Conservation (phyloP, 2,797 vertebrate genomes). For the Lemur catta region DNA sequence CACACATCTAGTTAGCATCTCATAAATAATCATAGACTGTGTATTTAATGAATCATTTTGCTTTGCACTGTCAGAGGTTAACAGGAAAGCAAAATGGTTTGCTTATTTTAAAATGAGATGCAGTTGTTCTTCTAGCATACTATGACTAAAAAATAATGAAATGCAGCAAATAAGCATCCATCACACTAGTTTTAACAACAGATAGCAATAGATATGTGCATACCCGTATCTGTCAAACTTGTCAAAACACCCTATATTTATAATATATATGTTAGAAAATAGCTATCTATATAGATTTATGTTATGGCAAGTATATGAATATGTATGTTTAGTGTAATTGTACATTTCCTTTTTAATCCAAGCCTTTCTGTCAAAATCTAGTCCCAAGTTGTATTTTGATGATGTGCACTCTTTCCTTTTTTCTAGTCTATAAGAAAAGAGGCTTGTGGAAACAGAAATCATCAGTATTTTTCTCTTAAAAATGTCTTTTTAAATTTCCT, state of each 20-base stretch:
- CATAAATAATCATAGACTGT: conserved; percentile 87
- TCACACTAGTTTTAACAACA: conserved; percentile 48
- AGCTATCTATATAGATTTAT: conserved; percentile 66
- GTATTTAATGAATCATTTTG: conserved; percentile 84
- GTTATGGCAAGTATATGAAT: conserved; percentile 68
- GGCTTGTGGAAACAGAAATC: neutral
- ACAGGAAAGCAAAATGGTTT: conserved; percentile 79
- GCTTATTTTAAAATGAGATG: conserved; percentile 81
- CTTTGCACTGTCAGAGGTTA: conserved; percentile 84
- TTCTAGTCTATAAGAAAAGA: neutral
- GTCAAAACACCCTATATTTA: conserved; percentile 68
- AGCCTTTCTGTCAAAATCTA: conserved; percentile 62
- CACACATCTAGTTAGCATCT: conserved; percentile 85
- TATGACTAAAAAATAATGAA: conserved; percentile 58
- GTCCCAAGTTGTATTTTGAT: neutral
- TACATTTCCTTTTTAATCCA: conserved; percentile 57
- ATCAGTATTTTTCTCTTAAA: neutral
- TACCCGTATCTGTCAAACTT: conserved; percentile 55
- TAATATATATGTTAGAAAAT: conserved; percentile 45
- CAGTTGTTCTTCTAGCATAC: conserved; percentile 46
- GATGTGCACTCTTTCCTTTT: neutral
- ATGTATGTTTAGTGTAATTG: conserved; percentile 52
- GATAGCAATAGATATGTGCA: conserved; percentile 5
- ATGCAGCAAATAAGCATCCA: conserved; percentile 52
- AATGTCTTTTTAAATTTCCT: neutral